Percentiles rank a stretch among this genome's conserved stretches.
Evolutionary conservation across 2,888 invertebrate genomes (phyloP).

Genomic region (Homarus gammarus): DNA sequence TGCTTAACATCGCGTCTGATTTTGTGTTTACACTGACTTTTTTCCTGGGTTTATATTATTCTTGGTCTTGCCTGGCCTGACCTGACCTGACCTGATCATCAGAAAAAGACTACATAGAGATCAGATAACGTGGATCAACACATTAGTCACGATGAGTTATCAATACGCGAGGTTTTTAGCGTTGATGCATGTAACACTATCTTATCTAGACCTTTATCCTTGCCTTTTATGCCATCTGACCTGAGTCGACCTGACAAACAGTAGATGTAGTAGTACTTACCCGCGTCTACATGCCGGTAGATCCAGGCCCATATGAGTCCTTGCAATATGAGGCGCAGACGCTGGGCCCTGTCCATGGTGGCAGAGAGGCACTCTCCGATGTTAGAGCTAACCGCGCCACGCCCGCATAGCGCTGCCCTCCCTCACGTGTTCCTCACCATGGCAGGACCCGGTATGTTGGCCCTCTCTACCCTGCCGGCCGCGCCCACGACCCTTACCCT

Average conservation of each 20-base stretch:
- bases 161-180: no score
- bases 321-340: constrained; percentile 72
- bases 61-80: no score
- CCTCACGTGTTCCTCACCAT: constrained; percentile 66
- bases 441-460: constrained; percentile 61
- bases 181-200: not conserved
- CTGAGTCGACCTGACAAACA: not conserved
- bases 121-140: no score
- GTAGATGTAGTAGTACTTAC: constrained; percentile 52
- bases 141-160: no score
- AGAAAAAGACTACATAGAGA: no score
- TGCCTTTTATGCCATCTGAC: no score
- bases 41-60: no score
- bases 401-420: constrained; percentile 67
- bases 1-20: no score
- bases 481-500: constrained; percentile 34
- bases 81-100: no score
- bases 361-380: constrained; percentile 24
- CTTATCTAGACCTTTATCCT: no score
- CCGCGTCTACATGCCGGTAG: constrained; percentile 70
- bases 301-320: constrained; percentile 74
- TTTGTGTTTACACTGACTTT: no score
- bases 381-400: constrained; percentile 55
- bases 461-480: constrained; percentile 34
- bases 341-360: constrained; percentile 74